phyloP scores from a whole-genome alignment of 2,113 vertebrate species.

The human (Homo sapiens) region GRCh38 chr17:76164001-76164500 shows the following conservation, averaged over 20 bases:
- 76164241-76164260: neutral
- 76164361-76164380: neutral
- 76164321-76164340: neutral
- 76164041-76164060: neutral
- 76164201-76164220: neutral
- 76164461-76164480: neutral
- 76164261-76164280: neutral
- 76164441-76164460: neutral
- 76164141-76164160: too few relatives aligned
- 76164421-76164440: constrained; percentile 24
- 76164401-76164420: neutral
- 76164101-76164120: too few relatives aligned
- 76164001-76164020: neutral
- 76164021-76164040: neutral
- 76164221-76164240: neutral
- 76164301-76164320: neutral
- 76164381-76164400: constrained; percentile 31
- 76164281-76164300: neutral
- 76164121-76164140: neutral
- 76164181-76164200: neutral
- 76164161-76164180: neutral
- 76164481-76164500: neutral
- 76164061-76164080: neutral
- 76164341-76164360: neutral
- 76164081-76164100: neutral